phyloP scores from a whole-genome alignment of 2,888 invertebrate genomes.

The Melanophora roralis region DNA sequence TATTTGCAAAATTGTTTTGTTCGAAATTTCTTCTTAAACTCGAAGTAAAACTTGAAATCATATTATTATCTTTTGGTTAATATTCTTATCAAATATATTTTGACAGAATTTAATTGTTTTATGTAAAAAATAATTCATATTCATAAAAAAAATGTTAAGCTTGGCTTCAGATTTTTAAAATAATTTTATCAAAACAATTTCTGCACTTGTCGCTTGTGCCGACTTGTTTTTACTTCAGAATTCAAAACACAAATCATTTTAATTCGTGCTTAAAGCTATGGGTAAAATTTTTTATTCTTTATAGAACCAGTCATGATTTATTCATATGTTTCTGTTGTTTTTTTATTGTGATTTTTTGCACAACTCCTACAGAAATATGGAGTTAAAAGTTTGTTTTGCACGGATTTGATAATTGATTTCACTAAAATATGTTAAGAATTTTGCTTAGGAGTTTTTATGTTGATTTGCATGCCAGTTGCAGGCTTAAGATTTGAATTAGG shows the following conservation, averaged over 20 bases:
- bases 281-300: background rate
- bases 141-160: background rate
- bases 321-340: too few species aligned
- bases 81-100: too few species aligned
- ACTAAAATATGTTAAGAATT: too few species aligned
- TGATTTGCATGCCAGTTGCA: too few species aligned
- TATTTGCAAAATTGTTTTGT: too few species aligned
- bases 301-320: constrained; percentile 11
- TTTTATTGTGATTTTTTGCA: background rate
- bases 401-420: too few species aligned
- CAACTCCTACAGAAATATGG: background rate
- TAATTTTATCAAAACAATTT: background rate
- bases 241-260: constrained; percentile 35
- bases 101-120: background rate
- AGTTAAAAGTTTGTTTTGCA: too few species aligned
- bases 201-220: constrained; percentile 25
- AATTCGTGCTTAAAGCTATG: background rate
- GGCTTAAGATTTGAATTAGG: too few species aligned
- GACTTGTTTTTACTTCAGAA: constrained; percentile 28
- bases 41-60: too few species aligned
- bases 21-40: too few species aligned
- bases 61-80: too few species aligned
- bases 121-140: constrained; percentile 23
- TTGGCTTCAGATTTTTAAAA: constrained; percentile 1
- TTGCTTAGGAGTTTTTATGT: too few species aligned